Evolutionary conservation across 2,113 vertebrate genomes (phyloP).

Genomic region (Hydropotes inermis): DNA sequence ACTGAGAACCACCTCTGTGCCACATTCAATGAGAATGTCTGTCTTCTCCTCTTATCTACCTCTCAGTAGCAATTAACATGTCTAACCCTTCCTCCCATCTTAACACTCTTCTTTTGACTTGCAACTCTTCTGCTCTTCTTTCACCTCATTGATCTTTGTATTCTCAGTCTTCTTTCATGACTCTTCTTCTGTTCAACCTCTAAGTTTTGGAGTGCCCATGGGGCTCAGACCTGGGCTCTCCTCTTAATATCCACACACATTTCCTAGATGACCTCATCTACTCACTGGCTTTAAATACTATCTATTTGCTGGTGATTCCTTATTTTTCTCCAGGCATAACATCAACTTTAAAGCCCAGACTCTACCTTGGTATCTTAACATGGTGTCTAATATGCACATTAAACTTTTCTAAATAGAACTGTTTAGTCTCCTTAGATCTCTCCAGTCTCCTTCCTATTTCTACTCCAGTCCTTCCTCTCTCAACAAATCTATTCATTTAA

Average conservation of each 20-base stretch:
- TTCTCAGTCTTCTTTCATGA: not conserved
- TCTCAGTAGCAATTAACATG: not conserved
- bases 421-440: not conserved
- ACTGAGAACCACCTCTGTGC: not conserved
- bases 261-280: not conserved
- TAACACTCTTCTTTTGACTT: not conserved
- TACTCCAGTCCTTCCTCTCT: not conserved
- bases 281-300: not conserved
- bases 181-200: not conserved
- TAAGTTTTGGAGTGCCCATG: not conserved
- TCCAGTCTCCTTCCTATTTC: not conserved
- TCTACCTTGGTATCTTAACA: not conserved
- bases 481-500: not conserved
- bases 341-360: not conserved
- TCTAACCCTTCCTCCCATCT: not conserved
- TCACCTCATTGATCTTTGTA: not conserved
- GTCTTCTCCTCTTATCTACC: not conserved
- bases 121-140: not conserved
- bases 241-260: not conserved
- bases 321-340: not conserved
- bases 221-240: not conserved
- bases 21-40: not conserved
- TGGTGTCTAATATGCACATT: not conserved
- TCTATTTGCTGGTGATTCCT: not conserved
- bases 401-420: not conserved